These are phyloP conservation scores for Pterocles burchelli DNA, from an alignment of 2,113 vertebrate species.

Conservation along the genomic window DNA sequence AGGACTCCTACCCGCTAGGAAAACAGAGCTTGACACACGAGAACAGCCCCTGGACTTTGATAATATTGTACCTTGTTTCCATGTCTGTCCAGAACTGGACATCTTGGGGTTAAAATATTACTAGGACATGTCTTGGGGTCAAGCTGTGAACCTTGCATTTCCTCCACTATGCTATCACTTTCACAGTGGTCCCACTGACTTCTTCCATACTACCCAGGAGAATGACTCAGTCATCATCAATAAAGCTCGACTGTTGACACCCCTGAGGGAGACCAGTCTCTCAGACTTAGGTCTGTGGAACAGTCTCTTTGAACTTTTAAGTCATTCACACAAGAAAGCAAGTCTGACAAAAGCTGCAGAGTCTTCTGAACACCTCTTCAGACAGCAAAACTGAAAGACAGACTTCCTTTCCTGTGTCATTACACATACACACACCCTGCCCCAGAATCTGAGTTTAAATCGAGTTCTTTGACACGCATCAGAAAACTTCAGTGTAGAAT, in stretches of 20 bases:
- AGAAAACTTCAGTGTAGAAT: slow-evolving; percentile 62
- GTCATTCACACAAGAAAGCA: slow-evolving; percentile 54
- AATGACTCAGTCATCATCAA: not conserved
- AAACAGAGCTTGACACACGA: not conserved
- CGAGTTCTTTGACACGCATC: slow-evolving; percentile 57
- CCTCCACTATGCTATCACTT: not conserved
- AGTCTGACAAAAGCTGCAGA: slow-evolving; percentile 36
- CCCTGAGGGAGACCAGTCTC: not conserved
- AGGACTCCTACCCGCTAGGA: not conserved
- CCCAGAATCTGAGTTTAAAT: slow-evolving; percentile 38
- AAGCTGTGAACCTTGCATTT: not conserved
- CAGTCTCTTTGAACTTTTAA: slow-evolving; percentile 44
- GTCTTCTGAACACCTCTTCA: slow-evolving; percentile 58
- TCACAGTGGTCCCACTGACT: not conserved
- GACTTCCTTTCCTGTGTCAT: slow-evolving; percentile 58
- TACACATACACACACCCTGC: slow-evolving; percentile 18
- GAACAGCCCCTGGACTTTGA: not conserved
- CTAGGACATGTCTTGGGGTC: not conserved
- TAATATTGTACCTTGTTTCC: not conserved
- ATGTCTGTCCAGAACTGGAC: not conserved
- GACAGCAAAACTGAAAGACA: slow-evolving; percentile 51
- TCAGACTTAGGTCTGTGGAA: slow-evolving; percentile 5
- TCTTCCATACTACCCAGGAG: not conserved
- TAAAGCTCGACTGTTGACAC: not conserved
- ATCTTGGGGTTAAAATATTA: not conserved